phyloP scores from a whole-genome alignment of 2,888 invertebrate genomes.

The Cataglyphis altisquamis region DNA sequence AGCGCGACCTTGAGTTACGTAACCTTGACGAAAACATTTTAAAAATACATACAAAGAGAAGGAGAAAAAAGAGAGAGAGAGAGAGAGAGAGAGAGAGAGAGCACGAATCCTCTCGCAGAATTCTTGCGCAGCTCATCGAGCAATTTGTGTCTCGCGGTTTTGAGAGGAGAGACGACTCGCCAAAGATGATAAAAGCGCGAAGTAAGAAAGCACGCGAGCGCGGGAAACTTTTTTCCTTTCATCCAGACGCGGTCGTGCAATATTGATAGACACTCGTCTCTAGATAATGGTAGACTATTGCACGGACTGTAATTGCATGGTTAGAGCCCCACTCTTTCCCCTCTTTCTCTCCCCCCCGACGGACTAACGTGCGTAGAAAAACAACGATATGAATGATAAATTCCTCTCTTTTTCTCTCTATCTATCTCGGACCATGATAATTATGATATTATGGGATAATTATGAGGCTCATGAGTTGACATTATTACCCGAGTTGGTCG shows the following conservation, averaged over 20 bases:
- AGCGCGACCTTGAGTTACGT: conserved; percentile 26
- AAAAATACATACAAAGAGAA: conserved; percentile 38
- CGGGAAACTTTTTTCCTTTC: conserved; percentile 55
- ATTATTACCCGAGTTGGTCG: conserved; percentile 52
- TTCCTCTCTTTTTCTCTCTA: conserved; percentile 16
- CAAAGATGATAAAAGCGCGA: conserved; percentile 25
- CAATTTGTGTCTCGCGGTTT: conserved; percentile 15
- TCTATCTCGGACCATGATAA: conserved; percentile 42
- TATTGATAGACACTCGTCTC: conserved; percentile 63
- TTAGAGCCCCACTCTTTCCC: conserved; percentile 41
- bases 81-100: background rate
- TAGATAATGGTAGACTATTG: conserved; percentile 57
- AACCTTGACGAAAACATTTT: conserved; percentile 44
- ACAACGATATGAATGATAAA: conserved; percentile 4
- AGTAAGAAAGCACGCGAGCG: conserved; percentile 21
- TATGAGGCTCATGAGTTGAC: conserved; percentile 18
- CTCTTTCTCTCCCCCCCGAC: background rate
- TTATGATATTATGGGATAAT: conserved; percentile 59
- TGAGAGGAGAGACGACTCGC: background rate
- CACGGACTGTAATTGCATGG: conserved; percentile 71
- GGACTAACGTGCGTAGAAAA: conserved; percentile 28
- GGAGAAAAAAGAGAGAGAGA: background rate
- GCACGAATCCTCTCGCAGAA: conserved; percentile 14
- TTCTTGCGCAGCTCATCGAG: conserved; percentile 37
- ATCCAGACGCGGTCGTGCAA: conserved; percentile 48